A percentile compares a stretch with the other conserved stretches of the same genome.
phyloP scores from a whole-genome alignment of 2,888 invertebrate genomes.

The Formica aserva region DNA sequence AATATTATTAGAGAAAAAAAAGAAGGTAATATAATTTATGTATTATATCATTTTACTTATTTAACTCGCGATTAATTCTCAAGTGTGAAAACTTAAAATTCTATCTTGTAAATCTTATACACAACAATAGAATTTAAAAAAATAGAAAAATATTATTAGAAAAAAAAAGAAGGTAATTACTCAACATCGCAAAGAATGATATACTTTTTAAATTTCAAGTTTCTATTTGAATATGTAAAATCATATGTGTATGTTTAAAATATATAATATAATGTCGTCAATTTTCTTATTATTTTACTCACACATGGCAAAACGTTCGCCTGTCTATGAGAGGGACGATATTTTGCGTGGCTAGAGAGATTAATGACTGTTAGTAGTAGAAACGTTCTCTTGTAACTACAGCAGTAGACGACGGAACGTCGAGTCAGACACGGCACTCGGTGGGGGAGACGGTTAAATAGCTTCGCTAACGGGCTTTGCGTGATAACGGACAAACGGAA shows the following conservation, averaged over 20 bases:
- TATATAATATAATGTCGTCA: neutral
- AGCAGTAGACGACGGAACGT: constrained; percentile 21
- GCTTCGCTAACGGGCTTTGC: constrained; percentile 11
- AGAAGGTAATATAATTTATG: neutral
- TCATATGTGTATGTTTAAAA: constrained; percentile 14
- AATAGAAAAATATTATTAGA: neutral
- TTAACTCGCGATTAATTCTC: constrained; percentile 1
- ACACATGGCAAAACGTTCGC: neutral
- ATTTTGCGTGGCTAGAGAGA: constrained; percentile 8
- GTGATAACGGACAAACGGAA: constrained; percentile 43
- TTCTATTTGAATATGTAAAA: neutral
- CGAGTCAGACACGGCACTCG: constrained; percentile 31
- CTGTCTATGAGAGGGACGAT: neutral
- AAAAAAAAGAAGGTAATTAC: neutral
- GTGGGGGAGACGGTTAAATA: constrained; percentile 25
- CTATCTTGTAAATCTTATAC: neutral
- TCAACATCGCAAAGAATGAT: neutral
- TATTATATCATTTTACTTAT: neutral
- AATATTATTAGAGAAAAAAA: no score
- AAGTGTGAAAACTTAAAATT: neutral
- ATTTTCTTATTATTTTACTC: neutral
- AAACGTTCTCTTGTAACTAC: constrained; percentile 42
- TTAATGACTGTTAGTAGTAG: constrained; percentile 53
- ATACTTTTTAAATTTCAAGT: neutral
- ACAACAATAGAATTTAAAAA: neutral